Evolutionary conservation across 1,140 invertebrate species (phyloP), one percentile per base, ranked within the genome.

Genomic region (Drosophila repleta): DNA sequence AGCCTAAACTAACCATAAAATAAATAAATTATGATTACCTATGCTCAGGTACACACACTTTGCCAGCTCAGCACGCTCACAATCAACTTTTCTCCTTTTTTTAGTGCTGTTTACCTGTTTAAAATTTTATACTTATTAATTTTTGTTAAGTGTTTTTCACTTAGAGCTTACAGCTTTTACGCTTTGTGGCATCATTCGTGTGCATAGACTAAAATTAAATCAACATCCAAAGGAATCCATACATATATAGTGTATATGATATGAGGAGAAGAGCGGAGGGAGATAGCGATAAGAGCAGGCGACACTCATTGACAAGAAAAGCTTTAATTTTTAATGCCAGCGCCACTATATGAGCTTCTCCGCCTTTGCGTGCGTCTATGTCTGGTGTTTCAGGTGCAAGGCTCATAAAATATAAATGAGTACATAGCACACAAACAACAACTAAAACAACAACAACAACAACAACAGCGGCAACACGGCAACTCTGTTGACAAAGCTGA

Each of bases 271-370:
- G 60, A 48, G 64, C 57, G 39, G 58, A 55, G 49, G n/a, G n/a
- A 72, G 66, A 45, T 35, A 61, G 26, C 5, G 45, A 76, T 29
- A 61, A 53, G 56, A 74, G 29, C 11, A 62, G 35, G 53, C 48
- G 61, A 72, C 62, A 85, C 80, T 70, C 77, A 85, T 85, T 74
- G 81, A 68, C 81, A 85, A 43, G 35, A 69, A 85, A 68, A 87
- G 76, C 71, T 87, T 88, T 63, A 88, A 87, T 87, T 82, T 87
- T 87, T 87, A 83, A 87, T 87, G 83, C 49, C 70, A 62, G 18
- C 24, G n/a, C 45, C 57, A 15, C n/a, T 56, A 52, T 60, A 66
- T 46, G 63, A 60, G 62, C 46, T 52, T 45, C 24, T n/a, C 39
- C 17, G 17, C 18, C 49, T 52, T 61, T 41, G 64, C 24, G 24